A percentile compares a stretch with the other conserved stretches of the same genome.
Evolutionary conservation across 2,888 invertebrate genomes (phyloP).

Genomic region (Arge pagana): DNA sequence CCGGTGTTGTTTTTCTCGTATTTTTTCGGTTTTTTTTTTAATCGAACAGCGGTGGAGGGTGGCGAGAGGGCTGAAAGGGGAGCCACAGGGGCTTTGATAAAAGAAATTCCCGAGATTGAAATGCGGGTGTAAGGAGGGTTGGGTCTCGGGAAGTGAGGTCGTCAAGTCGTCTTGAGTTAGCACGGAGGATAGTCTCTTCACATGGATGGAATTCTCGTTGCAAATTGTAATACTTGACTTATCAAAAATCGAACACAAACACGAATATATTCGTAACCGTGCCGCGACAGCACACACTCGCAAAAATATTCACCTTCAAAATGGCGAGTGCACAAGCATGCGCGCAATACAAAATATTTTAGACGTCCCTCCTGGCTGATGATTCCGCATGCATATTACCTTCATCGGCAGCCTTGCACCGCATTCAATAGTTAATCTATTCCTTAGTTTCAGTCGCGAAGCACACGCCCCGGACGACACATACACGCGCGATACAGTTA

Average conservation of each 20-base stretch:
- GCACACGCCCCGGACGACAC: conserved; percentile 52
- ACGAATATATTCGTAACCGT: conserved; percentile 17
- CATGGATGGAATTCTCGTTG: neutral
- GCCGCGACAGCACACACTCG: conserved; percentile 26
- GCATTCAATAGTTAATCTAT: conserved; percentile 23
- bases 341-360: conserved; percentile 38
- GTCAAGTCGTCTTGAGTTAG: conserved; percentile 6
- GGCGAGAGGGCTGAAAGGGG: conserved; percentile 22
- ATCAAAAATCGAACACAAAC: neutral
- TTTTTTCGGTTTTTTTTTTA: too few relatives aligned
- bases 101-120: conserved; percentile 39
- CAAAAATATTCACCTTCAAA: conserved; percentile 55
- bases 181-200: neutral
- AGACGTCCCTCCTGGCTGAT: conserved; percentile 23
- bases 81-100: conserved; percentile 26
- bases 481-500: conserved; percentile 32
- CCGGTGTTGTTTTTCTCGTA: neutral
- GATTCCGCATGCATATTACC: conserved; percentile 31
- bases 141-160: conserved; percentile 37
- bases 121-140: conserved; percentile 50
- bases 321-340: conserved; percentile 53
- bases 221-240: neutral
- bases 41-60: neutral
- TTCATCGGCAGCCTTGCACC: conserved; percentile 24
- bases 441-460: conserved; percentile 34